phyloP scores from a whole-genome alignment of 2,797 vertebrate species.

The Pristis pectinata region DNA sequence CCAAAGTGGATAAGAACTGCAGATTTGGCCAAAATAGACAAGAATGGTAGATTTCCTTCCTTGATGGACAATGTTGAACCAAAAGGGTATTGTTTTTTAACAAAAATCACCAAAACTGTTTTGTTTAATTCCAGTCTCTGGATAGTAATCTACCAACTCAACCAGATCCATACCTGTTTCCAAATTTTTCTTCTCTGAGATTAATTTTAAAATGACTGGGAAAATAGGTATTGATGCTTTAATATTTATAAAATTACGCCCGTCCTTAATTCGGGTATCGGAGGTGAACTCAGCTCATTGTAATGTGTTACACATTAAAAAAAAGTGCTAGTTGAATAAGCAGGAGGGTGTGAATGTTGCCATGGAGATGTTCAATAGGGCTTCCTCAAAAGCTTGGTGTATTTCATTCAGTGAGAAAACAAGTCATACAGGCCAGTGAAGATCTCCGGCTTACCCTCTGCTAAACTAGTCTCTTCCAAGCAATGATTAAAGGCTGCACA shows the following conservation, averaged over 20 bases:
- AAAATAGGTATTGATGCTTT: neutral
- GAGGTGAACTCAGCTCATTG: neutral
- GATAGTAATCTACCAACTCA: too few species aligned
- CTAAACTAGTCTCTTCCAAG: neutral
- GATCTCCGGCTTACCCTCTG: neutral
- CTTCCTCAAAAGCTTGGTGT: neutral
- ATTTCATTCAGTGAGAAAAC: neutral
- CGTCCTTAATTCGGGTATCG: too few species aligned
- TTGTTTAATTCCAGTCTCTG: too few species aligned
- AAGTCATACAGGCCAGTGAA: neutral
- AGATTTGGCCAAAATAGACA: too few species aligned
- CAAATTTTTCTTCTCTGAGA: neutral
- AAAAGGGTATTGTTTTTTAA: too few species aligned
- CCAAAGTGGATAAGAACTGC: too few species aligned
- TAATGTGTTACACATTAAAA: neutral
- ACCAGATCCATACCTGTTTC: neutral
- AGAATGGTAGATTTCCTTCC: too few species aligned
- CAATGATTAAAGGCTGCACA: neutral
- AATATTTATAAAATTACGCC: neutral
- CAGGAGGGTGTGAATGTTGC: neutral
- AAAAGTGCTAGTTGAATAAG: neutral
- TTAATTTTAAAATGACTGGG: neutral
- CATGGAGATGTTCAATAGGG: neutral
- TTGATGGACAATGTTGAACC: too few species aligned
- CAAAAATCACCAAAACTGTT: too few species aligned